Percentiles rank a stretch among this genome's conserved stretches.
phyloP scores from a whole-genome alignment of 2,888 invertebrate genomes.

The Panopea generosa region DNA sequence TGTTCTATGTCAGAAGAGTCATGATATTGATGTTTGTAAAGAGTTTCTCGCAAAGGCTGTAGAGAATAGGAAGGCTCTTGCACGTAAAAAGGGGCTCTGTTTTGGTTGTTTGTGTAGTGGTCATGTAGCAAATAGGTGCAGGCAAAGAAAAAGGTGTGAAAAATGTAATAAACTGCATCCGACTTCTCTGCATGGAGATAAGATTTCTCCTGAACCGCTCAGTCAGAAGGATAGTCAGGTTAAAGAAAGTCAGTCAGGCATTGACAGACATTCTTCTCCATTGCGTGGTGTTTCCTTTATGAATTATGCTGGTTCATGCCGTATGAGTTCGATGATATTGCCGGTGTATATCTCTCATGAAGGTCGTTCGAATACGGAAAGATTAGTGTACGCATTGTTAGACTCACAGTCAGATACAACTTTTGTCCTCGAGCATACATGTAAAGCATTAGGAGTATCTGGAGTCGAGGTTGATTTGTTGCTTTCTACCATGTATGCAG shows the following conservation, averaged over 20 bases:
- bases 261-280: background rate
- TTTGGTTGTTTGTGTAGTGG: slow-evolving; percentile 64
- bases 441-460: slow-evolving; percentile 31
- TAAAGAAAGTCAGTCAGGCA: background rate
- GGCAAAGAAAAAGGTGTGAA: slow-evolving; percentile 34
- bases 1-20: too few species aligned
- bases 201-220: too few species aligned
- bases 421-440: slow-evolving; percentile 45
- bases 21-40: too few species aligned
- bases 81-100: slow-evolving; percentile 56
- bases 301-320: background rate
- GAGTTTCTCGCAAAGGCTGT: too few species aligned
- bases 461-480: slow-evolving; percentile 28
- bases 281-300: background rate
- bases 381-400: too few species aligned
- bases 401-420: slow-evolving; percentile 67
- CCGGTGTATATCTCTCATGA: slow-evolving; percentile 57
- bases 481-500: slow-evolving; percentile 54
- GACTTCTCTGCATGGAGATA: slow-evolving; percentile 56
- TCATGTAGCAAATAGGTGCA: slow-evolving; percentile 59
- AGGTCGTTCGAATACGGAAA: too few species aligned
- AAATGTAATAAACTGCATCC: slow-evolving; percentile 56
- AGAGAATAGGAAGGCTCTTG: too few species aligned
- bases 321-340: slow-evolving; percentile 32
- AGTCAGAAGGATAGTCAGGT: background rate